phyloP scores from a whole-genome alignment of 2,113 vertebrate genomes.

The Oreochromis tanganicae region DNA sequence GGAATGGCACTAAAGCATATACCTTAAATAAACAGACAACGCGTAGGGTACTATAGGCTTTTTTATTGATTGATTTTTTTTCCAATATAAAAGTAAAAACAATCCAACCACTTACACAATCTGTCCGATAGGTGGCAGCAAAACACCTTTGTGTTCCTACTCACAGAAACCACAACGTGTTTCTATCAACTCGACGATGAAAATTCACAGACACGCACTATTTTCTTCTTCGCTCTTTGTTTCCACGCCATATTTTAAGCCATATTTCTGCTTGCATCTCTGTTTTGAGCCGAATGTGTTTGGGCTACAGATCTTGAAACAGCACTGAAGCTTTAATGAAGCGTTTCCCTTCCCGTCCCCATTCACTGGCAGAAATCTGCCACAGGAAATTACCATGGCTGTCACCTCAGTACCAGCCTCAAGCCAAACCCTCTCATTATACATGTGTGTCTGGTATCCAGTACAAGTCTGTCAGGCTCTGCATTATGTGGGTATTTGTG shows the following conservation, averaged over 20 bases:
- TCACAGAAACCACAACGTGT: not conserved
- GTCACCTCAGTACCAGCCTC: constrained; percentile 50
- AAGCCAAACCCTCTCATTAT: constrained; percentile 20
- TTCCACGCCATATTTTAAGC: not conserved
- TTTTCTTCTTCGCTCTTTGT: not conserved
- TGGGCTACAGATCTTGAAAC: not conserved
- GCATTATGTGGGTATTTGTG: not conserved
- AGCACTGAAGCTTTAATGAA: constrained; percentile 44
- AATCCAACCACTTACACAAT: not conserved
- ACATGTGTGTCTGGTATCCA: not conserved
- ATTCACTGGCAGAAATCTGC: constrained; percentile 45
- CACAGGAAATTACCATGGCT: constrained; percentile 66
- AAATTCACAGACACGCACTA: not conserved
- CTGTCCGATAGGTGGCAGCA: constrained; percentile 54
- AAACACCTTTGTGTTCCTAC: not conserved
- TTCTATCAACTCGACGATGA: not conserved
- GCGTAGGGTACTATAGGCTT: not conserved
- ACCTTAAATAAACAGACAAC: not conserved
- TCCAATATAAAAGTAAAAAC: not conserved
- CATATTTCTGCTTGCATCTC: not conserved
- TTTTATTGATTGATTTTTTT: fast-evolving
- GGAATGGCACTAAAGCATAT: not conserved
- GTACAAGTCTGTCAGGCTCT: not conserved
- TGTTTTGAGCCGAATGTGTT: not conserved
- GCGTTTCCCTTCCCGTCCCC: constrained; percentile 27